Base-by-base conservation (phyloP, 2,888 invertebrate genomes). In the Chrysotoxum bicinctum region DNA sequence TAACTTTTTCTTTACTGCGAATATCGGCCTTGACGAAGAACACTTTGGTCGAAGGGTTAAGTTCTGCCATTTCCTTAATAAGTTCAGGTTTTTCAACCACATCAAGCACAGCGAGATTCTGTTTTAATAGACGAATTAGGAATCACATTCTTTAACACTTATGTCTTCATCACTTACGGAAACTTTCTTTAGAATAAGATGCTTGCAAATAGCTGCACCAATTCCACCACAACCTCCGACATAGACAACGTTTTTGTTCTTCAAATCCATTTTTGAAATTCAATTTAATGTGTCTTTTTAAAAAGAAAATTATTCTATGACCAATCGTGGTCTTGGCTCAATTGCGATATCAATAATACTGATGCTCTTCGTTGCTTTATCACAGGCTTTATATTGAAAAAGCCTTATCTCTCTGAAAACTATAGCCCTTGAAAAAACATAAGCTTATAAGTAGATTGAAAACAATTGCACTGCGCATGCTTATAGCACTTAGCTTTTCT, bases 161-260 rank as follows among this genome's bases (percentile, higher is more conserved):
- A 4, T 1, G 10, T 6, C 40, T 14, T 26, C 23, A 72, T 60
- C 14, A 62, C 88, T 87, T 75, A 89, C 89, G 16, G 86, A 89
- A 23, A 91, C 87, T 35, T 89, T 88, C 72, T 90, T 89, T 32
- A 88, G 87, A 88, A 90, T 89, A 52, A 91, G 87, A 73, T 88
- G 87, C 35, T 88, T 89, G 87, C 90, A 88, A 50, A 90, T 87
- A 45, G 90, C 90, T 78, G 88, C 89, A 35, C 90, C 91, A 30
- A 90, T 89, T 62, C 91, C 91, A 21, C 88, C 89, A 75, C 90
- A 90, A 54, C 90, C 89, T n/a, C 91, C 90, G 12, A 88, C 89
- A 43, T 89, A 91, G 30, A 91, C 88, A 43, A 90, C 89, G 87
- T 91, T 90, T 81, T 91, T 91, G 35, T 88, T 88, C 7, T 87